Evolutionary conservation across 2,888 invertebrate species (phyloP).

Genomic region (Subacronicta megacephala): DNA sequence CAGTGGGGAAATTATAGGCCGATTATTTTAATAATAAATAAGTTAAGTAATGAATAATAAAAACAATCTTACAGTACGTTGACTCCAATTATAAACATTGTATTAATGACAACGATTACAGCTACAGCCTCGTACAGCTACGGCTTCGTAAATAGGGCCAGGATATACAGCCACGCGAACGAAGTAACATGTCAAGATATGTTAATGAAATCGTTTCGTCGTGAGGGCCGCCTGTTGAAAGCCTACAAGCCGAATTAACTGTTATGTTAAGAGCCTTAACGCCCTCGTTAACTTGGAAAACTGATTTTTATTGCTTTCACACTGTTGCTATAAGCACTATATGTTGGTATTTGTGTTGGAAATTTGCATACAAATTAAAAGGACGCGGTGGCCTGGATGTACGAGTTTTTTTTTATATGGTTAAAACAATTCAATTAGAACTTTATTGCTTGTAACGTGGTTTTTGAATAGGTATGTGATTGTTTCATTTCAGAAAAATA

Average conservation of each 20-base stretch:
- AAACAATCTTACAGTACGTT: too few species aligned
- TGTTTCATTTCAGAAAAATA: too few species aligned
- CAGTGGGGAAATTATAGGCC: too few species aligned
- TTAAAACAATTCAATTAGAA: constrained; percentile 5
- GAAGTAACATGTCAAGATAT: constrained; percentile 48
- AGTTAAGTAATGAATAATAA: too few species aligned
- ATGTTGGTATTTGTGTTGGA: constrained; percentile 10
- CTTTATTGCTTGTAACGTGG: not conserved
- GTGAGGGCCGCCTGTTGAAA: constrained; percentile 44
- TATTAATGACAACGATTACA: not conserved
- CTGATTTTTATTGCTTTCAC: constrained; percentile 52
- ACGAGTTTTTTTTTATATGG: constrained; percentile 2
- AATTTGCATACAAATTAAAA: constrained; percentile 53
- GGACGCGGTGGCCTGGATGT: constrained; percentile 2
- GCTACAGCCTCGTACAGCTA: too few species aligned
- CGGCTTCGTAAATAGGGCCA: too few species aligned
- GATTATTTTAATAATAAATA: too few species aligned
- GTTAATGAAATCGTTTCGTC: constrained; percentile 59
- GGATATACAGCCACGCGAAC: constrained; percentile 22
- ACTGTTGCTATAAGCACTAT: constrained; percentile 20
- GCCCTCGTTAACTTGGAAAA: constrained; percentile 58
- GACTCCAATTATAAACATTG: too few species aligned
- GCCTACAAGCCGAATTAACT: constrained; percentile 57
- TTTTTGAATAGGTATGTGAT: too few species aligned
- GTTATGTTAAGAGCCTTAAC: constrained; percentile 59